Base-by-base conservation (phyloP, 2,113 vertebrate genomes). In the Charadrius vociferus region DNA sequence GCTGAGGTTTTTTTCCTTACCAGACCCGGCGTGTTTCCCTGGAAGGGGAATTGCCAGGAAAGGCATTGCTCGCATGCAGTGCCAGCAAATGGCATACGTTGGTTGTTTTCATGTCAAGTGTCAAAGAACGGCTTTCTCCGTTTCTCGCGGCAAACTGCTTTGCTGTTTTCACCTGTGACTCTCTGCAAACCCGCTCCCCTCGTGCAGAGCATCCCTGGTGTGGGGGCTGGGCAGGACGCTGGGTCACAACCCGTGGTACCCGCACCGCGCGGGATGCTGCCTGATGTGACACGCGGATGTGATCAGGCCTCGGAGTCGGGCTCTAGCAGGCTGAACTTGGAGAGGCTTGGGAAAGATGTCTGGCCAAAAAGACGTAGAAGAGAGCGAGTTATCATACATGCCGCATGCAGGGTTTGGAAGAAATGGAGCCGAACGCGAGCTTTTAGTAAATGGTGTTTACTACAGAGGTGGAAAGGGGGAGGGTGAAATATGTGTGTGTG, bases 11-110 rank as follows among this genome's bases (percentile, higher is more conserved):
- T 49, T 52, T 55, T 36, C 36, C 23, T 34, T 41, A 27, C 43
- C 63, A 20, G n/a, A n/a, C 16, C 45, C 1, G 1, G 18, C 1
- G 0, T 23, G 26, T 41, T 66, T 53, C 45, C 7, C 0, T 10
- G 37, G 55, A 34, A 34, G 9, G 16, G 37, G 23, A 37, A 36
- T 26, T 36, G 37, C 5, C 41, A 22, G 55, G 53, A n/a, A 56
- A n/a, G 0, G 9, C 14, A 2, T 22, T 20, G 34, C 19, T n/a
- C 10, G n/a, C 58, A 20, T 0, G 2, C 20, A 7, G 37, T 2
- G 1, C 37, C 43, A 30, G 56, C 13, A 65, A 55, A 55, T 55
- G 16, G 22, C 36, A 14, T 9, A 23, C 53, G 37, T 61, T 0
- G 3, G n/a, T 36, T 37, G 30, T 30, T 74, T 41, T 32, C 29